These are phyloP conservation scores for Galeopterus variegatus DNA, from an alignment of 2,113 vertebrate species.

Conservation along the genomic window DNA sequence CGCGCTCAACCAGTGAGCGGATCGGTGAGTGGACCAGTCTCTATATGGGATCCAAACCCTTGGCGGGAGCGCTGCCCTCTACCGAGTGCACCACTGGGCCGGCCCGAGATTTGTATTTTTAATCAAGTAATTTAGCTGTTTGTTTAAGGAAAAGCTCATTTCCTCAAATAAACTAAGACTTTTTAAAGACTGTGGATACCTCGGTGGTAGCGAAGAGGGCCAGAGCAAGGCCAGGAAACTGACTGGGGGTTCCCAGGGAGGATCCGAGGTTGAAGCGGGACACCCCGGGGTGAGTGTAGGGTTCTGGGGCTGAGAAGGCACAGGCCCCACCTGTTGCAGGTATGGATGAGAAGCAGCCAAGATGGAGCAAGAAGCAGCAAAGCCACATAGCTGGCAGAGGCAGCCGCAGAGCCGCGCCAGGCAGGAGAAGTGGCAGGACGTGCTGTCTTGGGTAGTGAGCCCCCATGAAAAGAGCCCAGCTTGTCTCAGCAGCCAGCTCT, in stretches of 20 bases:
- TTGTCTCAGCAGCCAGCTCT: not conserved
- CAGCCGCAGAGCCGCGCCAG: not conserved
- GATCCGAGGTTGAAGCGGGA: not conserved
- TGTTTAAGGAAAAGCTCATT: constrained; percentile 37
- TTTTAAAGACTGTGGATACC: not conserved
- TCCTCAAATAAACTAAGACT: not conserved
- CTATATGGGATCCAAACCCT: too few species aligned
- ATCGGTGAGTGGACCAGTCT: too few species aligned
- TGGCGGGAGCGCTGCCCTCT: too few species aligned
- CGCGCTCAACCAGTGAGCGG: too few species aligned
- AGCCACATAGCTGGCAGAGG: not conserved
- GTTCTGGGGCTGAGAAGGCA: not conserved
- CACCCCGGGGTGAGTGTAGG: not conserved
- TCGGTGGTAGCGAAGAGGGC: not conserved
- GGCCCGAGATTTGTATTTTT: constrained; percentile 3
- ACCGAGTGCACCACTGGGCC: too few species aligned
- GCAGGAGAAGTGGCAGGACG: not conserved
- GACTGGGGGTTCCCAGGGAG: too few species aligned
- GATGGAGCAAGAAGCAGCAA: not conserved
- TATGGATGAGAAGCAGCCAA: not conserved
- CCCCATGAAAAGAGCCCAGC: not conserved
- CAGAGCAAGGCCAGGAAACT: not conserved
- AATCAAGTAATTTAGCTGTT: not conserved
- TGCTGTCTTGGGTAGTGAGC: not conserved
- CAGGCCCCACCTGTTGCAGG: not conserved